Evolutionary conservation across 2,797 vertebrate species (phyloP).

Genomic region (Acipenser oxyrinchus): DNA sequence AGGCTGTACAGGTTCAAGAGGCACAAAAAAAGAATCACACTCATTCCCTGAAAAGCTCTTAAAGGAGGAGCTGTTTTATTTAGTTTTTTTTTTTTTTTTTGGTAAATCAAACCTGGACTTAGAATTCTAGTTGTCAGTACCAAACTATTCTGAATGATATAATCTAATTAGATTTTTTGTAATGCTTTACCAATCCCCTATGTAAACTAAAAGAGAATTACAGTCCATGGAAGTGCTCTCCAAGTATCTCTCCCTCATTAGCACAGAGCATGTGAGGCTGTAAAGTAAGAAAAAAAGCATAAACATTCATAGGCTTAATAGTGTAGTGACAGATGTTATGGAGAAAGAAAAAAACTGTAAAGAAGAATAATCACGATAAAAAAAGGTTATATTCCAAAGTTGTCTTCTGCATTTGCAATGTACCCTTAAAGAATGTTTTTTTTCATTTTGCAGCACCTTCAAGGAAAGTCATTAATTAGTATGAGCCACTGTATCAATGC

Average conservation of each 20-base stretch:
- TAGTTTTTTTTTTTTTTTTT: too few relatives aligned
- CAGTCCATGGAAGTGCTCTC: background rate
- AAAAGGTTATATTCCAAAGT: background rate
- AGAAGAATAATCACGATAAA: background rate
- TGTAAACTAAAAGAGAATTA: slow-evolving; percentile 2
- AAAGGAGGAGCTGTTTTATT: too few relatives aligned
- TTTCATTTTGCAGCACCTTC: too few relatives aligned
- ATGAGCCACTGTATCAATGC: too few relatives aligned
- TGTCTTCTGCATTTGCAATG: background rate
- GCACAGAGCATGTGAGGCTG: background rate
- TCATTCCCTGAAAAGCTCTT: too few relatives aligned
- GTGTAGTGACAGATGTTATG: background rate
- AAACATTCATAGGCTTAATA: background rate
- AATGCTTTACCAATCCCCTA: background rate
- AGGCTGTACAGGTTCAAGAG: too few relatives aligned
- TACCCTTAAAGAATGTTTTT: background rate
- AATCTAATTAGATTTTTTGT: background rate
- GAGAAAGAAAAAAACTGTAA: background rate
- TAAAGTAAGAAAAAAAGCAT: background rate
- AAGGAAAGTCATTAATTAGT: too few relatives aligned
- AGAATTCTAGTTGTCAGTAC: too few relatives aligned
- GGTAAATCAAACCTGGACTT: too few relatives aligned
- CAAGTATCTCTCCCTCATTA: background rate
- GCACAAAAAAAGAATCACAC: too few relatives aligned
- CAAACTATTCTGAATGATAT: too few relatives aligned